phyloP scores from a whole-genome alignment of 2,797 vertebrate genomes.

The Phrynocephalus vlangalii region DNA sequence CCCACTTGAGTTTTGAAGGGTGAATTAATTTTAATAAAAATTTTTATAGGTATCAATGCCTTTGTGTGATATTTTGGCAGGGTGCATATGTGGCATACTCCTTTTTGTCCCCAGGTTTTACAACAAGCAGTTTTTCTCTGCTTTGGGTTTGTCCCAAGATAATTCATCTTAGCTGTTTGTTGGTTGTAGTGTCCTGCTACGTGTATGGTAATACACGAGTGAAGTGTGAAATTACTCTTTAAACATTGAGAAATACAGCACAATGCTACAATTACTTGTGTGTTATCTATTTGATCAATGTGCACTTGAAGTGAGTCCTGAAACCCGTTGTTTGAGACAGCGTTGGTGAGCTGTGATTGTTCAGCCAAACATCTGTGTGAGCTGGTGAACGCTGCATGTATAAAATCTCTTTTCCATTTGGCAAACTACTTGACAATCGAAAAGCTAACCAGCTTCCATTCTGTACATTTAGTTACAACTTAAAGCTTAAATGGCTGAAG shows the following conservation, averaged over 20 bases:
- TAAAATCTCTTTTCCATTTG: neutral
- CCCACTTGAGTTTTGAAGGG: neutral
- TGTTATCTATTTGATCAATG: neutral
- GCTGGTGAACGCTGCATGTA: neutral
- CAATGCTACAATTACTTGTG: neutral
- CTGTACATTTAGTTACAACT: neutral
- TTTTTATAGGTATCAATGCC: neutral
- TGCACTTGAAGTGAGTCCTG: neutral
- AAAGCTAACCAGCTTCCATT: neutral
- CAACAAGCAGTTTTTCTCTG: neutral
- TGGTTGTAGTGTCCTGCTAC: neutral
- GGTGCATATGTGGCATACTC: too few relatives aligned
- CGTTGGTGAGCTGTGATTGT: neutral
- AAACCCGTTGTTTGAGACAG: neutral
- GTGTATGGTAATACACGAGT: neutral
- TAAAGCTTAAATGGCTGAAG: neutral
- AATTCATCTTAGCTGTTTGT: neutral
- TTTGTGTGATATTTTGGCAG: neutral
- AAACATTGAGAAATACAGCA: neutral
- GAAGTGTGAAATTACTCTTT: neutral
- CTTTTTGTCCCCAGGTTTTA: neutral
- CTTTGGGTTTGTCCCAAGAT: neutral
- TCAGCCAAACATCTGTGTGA: neutral
- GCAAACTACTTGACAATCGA: neutral
- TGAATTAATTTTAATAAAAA: conserved; percentile 18